phyloP scores from a whole-genome alignment of 1,140 invertebrate genomes.

The Brachionus sp. region DNA sequence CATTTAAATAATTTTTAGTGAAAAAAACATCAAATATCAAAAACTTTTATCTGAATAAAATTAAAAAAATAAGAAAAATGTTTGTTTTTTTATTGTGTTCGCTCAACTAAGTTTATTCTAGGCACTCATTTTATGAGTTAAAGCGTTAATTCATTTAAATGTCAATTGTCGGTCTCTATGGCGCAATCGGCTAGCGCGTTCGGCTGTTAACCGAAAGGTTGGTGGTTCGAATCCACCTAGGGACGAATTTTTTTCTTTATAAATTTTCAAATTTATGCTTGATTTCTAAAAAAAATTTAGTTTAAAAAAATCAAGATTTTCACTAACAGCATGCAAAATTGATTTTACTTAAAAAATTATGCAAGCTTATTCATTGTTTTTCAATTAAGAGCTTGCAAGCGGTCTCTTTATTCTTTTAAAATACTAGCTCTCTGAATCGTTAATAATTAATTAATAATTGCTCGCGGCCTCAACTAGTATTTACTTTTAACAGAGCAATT shows the following conservation, averaged over 20 bases:
- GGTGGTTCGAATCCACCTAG: slow-evolving; percentile 2
- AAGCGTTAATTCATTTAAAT: not conserved
- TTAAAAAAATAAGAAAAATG: not conserved
- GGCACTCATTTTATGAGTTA: too few relatives aligned
- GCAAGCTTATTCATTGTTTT: not conserved
- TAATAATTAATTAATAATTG: not conserved
- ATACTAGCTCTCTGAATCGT: not conserved
- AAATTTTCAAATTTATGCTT: not conserved
- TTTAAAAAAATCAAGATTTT: not conserved
- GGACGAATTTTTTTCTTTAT: not conserved
- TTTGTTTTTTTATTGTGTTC: too few relatives aligned
- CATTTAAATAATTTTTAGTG: not conserved
- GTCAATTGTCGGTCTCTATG: not conserved
- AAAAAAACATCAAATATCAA: not conserved
- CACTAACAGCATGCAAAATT: not conserved
- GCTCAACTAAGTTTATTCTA: too few relatives aligned
- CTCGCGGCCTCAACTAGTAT: not conserved
- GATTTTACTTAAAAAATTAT: not conserved
- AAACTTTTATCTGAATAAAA: not conserved
- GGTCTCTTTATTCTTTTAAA: not conserved
- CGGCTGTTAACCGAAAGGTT: slow-evolving; percentile 3
- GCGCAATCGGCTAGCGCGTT: not conserved
- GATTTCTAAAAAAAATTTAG: not conserved
- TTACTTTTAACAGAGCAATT: not conserved
- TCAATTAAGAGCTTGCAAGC: not conserved